Base-by-base conservation (phyloP, 2,113 vertebrate genomes). In the Anser brachyrhynchus region DNA sequence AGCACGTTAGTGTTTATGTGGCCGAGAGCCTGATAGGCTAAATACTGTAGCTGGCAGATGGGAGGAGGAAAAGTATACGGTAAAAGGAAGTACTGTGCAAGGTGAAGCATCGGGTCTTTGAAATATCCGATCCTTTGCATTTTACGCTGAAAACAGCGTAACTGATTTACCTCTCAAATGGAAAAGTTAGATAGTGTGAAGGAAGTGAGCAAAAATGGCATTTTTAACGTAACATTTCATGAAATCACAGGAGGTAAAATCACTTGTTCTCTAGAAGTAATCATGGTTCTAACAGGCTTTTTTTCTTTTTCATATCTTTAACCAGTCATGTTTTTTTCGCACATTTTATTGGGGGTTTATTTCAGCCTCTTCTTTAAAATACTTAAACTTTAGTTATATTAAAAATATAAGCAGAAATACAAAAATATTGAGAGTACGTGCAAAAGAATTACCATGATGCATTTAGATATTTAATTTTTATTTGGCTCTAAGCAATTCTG, bases 1-100 rank as follows among this genome's bases (percentile, higher is more conserved):
- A 43, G 82, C 20, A 19, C 28, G 22, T 46, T 8, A 1, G 14
- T 21, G 8, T 19, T 74, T 11, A 3, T 26, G 13, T 6, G 29
- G 23, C 52, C 71, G 52, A 26, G 62, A 6, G 8, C 35, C 23
- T 1, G 0, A 3, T 1, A 41, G 20, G 25, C 15, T 72, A n/a
- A 85, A 59, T 12, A 11, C 18, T 76, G 79, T 51, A 39, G 31
- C 3, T 73, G 58, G 33, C 17, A n/a, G 33, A 26, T 2, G 35
- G 39, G 8, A 69, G 58, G 35, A 73, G n/a, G 44, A 17, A 25
- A 57, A 71, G 51, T 43, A 5, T 13, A 16, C 15, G 14, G 17
- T 25, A 25, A 21, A 90, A 83, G 28, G 22, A 49, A 67, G 14
- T 10, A 25, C 16, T 37, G 17, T 20, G 2, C 51, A 19, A 71